A percentile compares a stretch with the other conserved stretches of the same genome.
Evolutionary conservation across 2,888 invertebrate genomes (phyloP).

Genomic region (Formica aserva): DNA sequence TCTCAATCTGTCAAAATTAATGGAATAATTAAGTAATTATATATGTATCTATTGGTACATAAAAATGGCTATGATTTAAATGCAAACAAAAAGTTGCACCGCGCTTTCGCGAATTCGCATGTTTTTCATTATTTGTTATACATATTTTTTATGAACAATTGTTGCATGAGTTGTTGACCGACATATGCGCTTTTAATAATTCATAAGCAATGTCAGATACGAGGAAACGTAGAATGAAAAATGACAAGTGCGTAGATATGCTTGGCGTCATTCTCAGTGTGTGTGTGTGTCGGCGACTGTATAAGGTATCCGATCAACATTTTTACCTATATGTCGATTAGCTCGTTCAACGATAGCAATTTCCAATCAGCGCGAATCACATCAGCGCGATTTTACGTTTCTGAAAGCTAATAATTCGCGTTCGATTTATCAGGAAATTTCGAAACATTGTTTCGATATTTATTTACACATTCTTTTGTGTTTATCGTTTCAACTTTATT

Average conservation of each 20-base stretch:
- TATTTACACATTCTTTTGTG: slow-evolving; percentile 30
- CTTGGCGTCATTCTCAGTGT: background rate
- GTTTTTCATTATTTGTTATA: slow-evolving; percentile 26
- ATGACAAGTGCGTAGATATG: slow-evolving; percentile 38
- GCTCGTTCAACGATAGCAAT: background rate
- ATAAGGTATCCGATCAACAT: slow-evolving; percentile 3
- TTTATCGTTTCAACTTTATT: slow-evolving; percentile 40
- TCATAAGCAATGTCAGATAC: slow-evolving; percentile 44
- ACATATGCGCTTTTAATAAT: slow-evolving; percentile 38
- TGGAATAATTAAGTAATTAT: background rate
- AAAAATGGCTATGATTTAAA: background rate
- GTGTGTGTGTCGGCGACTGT: background rate
- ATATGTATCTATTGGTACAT: background rate
- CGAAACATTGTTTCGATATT: slow-evolving; percentile 6
- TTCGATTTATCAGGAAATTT: slow-evolving; percentile 25
- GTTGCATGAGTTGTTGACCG: slow-evolving; percentile 24
- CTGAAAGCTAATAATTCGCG: slow-evolving; percentile 12
- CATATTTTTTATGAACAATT: slow-evolving; percentile 28
- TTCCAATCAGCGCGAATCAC: background rate
- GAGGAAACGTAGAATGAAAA: slow-evolving; percentile 42
- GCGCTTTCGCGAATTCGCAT: background rate
- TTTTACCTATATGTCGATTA: background rate
- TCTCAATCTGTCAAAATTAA: slow-evolving; percentile 18
- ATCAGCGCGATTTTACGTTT: background rate
- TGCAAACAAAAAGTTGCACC: background rate